Conservation (phyloP, 2,888 invertebrate species). For the Pherbina coryleti region DNA sequence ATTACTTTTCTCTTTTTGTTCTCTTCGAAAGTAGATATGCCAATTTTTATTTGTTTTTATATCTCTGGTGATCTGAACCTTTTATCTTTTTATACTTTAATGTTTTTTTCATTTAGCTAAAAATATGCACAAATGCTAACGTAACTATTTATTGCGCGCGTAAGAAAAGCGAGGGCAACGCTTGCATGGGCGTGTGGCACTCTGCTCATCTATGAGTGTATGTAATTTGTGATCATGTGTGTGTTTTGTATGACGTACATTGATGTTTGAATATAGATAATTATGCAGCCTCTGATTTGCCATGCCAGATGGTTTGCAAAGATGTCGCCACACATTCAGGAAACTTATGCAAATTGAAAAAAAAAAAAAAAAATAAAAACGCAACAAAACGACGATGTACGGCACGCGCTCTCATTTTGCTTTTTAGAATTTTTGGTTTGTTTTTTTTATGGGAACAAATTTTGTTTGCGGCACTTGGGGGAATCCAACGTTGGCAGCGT, state of each 20-base stretch:
- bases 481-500: not conserved
- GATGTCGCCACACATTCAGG: slow-evolving; percentile 2
- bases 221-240: not conserved
- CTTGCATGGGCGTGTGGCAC: not conserved
- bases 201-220: not conserved
- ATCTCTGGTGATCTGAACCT: too few species aligned
- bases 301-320: slow-evolving; percentile 12
- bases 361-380: too few species aligned
- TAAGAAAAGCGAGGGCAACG: too few species aligned
- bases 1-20: too few species aligned
- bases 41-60: too few species aligned
- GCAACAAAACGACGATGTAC: not conserved
- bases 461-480: not conserved
- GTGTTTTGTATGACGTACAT: not conserved
- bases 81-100: too few species aligned
- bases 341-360: not conserved
- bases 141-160: too few species aligned
- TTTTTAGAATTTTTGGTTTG: not conserved
- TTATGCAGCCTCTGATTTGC: slow-evolving; percentile 16
- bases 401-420: not conserved
- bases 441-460: not conserved
- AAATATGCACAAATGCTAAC: too few species aligned
- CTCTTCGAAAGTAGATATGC: too few species aligned
- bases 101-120: too few species aligned
- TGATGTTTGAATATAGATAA: not conserved